Conservation (phyloP, 2,797 vertebrate genomes). For the Ispidina picta region DNA sequence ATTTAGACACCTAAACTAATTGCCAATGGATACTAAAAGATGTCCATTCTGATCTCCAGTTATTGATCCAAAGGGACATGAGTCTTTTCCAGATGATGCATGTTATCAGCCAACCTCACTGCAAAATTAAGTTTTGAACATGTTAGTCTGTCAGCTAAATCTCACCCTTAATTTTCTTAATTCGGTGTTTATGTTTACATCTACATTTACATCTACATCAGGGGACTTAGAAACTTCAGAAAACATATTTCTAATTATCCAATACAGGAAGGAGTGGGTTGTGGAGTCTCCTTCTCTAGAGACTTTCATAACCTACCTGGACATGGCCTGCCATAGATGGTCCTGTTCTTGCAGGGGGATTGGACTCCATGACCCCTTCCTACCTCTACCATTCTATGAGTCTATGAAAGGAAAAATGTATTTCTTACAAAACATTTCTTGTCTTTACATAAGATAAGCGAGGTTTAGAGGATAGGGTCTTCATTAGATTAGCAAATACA, state of each 20-base stretch:
- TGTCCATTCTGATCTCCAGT: background rate
- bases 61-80: background rate
- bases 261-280: background rate
- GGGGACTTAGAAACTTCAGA: background rate
- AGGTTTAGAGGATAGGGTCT: background rate
- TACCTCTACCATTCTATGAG: too few relatives aligned
- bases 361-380: too few relatives aligned
- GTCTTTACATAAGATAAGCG: background rate
- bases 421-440: background rate
- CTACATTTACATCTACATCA: background rate
- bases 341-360: too few relatives aligned
- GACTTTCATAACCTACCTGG: too few relatives aligned
- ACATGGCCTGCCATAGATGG: too few relatives aligned
- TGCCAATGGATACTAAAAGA: background rate
- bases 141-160: background rate
- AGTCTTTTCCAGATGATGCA: background rate
- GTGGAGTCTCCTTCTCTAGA: background rate
- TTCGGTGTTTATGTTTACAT: background rate
- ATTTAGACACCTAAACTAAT: background rate
- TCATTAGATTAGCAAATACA: background rate
- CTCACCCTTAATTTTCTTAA: background rate
- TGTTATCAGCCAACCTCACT: background rate
- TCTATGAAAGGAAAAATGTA: background rate
- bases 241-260: fast-evolving
- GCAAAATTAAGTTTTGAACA: background rate